phyloP scores from a whole-genome alignment of 2,113 vertebrate species.

The Callopanchax toddi region DNA sequence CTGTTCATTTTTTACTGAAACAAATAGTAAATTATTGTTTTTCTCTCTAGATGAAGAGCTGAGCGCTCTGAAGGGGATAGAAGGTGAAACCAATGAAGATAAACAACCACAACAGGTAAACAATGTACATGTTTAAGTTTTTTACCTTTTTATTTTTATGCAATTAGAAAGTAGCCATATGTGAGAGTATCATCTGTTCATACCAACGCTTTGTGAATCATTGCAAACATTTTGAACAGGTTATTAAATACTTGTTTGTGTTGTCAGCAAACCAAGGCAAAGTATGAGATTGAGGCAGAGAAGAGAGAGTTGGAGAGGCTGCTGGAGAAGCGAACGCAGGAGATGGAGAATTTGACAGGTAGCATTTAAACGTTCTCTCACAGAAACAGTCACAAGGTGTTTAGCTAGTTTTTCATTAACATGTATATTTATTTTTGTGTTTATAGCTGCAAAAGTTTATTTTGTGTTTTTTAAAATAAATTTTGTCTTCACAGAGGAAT shows the following conservation, averaged over 20 bases:
- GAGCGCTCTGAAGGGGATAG: conserved; percentile 85
- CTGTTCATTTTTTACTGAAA: neutral
- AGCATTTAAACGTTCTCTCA: conserved; percentile 35
- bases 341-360: conserved; percentile 92
- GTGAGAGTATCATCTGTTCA: neutral
- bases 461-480: neutral
- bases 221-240: neutral
- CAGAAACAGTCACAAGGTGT: neutral
- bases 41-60: conserved; percentile 83
- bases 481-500: conserved; percentile 82
- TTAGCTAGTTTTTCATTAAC: neutral
- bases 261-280: conserved; percentile 82
- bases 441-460: neutral
- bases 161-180: neutral
- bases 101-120: conserved; percentile 84
- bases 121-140: neutral
- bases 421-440: neutral
- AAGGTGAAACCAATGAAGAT: conserved; percentile 85
- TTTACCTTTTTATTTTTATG: neutral
- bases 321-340: conserved; percentile 90
- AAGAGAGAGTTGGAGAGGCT: conserved; percentile 90
- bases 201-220: neutral
- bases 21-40: neutral
- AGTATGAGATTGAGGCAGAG: conserved; percentile 94
- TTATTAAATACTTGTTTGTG: neutral